These are phyloP conservation scores for Scaptomyza reducta DNA, from an alignment of 2,888 invertebrate species.

Conservation along the genomic window DNA sequence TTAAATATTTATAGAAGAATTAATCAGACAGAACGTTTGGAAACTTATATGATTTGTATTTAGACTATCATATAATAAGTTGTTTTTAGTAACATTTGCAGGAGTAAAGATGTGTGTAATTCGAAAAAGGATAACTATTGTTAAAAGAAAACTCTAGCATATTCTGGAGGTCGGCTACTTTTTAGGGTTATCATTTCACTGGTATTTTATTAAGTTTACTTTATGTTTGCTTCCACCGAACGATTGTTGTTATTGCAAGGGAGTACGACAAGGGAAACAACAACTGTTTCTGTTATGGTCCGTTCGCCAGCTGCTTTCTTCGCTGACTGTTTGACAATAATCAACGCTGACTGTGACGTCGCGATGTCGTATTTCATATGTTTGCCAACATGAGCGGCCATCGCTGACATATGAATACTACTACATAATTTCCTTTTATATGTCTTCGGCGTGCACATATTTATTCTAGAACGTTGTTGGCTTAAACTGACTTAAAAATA, in stretches of 20 bases:
- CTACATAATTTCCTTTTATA: conserved; percentile 25
- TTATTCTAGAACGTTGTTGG: conserved; percentile 27
- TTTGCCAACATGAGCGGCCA: conserved; percentile 62
- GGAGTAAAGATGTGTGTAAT: no score
- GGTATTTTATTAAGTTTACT: conserved; percentile 35
- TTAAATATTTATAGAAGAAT: no score
- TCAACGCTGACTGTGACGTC: conserved; percentile 55
- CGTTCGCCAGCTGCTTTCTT: conserved; percentile 37
- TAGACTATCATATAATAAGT: no score
- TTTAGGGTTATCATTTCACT: not conserved
- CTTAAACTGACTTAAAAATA: conserved; percentile 50
- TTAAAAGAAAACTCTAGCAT: conserved; percentile 4
- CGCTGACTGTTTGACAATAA: conserved; percentile 70
- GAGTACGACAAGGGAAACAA: conserved; percentile 12
- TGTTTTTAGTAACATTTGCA: no score
- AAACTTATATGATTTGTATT: no score
- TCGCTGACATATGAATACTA: conserved; percentile 38
- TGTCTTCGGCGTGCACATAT: conserved; percentile 46
- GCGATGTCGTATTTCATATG: conserved; percentile 52
- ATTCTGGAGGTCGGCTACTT: not conserved
- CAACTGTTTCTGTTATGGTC: conserved; percentile 3
- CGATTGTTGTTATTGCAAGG: conserved; percentile 41
- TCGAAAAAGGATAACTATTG: not conserved
- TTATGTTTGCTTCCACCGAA: conserved; percentile 53
- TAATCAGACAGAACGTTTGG: no score